Evolutionary conservation across 2,797 vertebrate genomes (phyloP), one percentile per base, ranked within the genome.

Genomic region (Antrozous pallidus): DNA sequence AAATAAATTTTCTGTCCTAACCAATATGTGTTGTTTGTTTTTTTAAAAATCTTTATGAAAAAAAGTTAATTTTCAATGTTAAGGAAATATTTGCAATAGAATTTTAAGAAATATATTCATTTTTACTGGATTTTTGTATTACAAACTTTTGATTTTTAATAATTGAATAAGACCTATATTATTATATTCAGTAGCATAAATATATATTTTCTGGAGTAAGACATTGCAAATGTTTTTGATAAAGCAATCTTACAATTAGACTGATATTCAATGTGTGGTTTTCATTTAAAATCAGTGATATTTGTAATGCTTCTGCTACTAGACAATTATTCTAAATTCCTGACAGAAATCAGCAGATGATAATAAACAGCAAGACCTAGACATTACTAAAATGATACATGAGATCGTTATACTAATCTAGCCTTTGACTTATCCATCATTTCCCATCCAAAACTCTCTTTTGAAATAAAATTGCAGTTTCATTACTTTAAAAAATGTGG

Each of bases 341-440:
- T 96, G 91, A 97, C 95, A 97, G 94, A 97, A 97, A 96, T 96
- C 74, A 94, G 96, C 83, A 91, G 95, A 87, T 97, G 81, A 90
- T 96, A 92, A 97, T 97, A 98, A 98, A 94, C 1, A 45, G n/a
- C 92, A 95, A 97, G 96, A 96, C 92, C 84, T 93, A 97, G 96
- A 96, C 95, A 96, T 97, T 97, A 96, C 91, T 98, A 97, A 97
- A 98, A 97, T 98, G 97, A 97, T 97, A 97, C 95, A 98, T 95
- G 96, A 98, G 93, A 97, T 92, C 95, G 89, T 97, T 98, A 93
- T 97, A 97, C 71, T 98, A 97, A 97, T 95, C 97, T 95, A 97
- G 91, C 94, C 96, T 98, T 95, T 95, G 94, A 96, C 95, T 97
- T 95, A 97, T 98, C 90, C 83, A 97, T 98, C 97, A 98, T 97